phyloP scores from a whole-genome alignment of 2,113 vertebrate species.

The Bombycilla garrulus region DNA sequence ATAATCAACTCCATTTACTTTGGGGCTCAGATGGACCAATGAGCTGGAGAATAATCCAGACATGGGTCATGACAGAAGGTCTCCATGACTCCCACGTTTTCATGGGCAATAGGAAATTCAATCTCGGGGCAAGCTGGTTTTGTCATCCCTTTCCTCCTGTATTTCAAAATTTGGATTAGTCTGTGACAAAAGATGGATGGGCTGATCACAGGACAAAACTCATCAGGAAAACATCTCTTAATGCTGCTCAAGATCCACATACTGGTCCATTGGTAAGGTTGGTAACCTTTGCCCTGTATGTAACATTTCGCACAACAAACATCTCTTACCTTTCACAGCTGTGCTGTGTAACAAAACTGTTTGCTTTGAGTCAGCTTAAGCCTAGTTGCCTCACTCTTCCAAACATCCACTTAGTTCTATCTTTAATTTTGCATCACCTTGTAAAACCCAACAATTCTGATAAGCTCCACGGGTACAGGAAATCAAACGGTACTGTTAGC shows the following conservation, averaged over 20 bases:
- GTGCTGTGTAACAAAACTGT: background rate
- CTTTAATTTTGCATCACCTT: constrained; percentile 10
- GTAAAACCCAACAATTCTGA: background rate
- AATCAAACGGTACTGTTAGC: constrained; percentile 28
- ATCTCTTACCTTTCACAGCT: background rate
- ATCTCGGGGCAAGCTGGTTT: background rate
- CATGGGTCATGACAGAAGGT: background rate
- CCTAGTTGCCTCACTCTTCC: background rate
- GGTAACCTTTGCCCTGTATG: background rate
- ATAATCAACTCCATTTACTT: background rate
- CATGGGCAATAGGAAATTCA: background rate
- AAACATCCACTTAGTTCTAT: background rate
- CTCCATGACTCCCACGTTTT: fast-evolving
- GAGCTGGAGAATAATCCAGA: background rate
- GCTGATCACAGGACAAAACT: background rate
- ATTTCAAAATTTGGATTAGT: background rate
- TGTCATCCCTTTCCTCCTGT: background rate
- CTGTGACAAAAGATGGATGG: background rate
- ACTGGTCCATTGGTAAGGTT: background rate
- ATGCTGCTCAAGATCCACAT: fast-evolving
- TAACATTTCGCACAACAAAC: background rate
- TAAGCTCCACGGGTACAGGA: constrained; percentile 8
- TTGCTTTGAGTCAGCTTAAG: too few relatives aligned
- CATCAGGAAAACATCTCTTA: background rate
- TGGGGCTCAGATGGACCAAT: background rate